Conservation (phyloP, 2,888 invertebrate species). For the Apocheima hispidaria region DNA sequence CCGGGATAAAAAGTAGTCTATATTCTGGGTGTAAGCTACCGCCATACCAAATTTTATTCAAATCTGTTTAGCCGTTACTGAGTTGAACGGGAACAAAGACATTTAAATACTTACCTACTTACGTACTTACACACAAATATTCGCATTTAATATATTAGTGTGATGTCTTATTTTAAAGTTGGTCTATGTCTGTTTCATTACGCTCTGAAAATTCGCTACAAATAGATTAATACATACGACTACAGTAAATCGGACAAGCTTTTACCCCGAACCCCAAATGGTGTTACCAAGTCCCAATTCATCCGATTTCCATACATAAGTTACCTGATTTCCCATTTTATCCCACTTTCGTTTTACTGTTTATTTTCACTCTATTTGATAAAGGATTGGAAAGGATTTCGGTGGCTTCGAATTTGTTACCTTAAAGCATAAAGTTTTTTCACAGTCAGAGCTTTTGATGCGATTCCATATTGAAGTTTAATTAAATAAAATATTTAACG, state of each 20-base stretch:
- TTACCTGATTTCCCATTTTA: constrained; percentile 34
- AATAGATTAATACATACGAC: background rate
- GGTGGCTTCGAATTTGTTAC: constrained; percentile 6
- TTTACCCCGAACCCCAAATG: constrained; percentile 8
- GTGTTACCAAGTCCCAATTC: constrained; percentile 14
- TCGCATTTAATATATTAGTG: no score
- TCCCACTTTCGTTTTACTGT: constrained; percentile 22
- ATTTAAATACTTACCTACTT: no score
- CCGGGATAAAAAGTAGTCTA: no score
- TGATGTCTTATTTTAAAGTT: no score
- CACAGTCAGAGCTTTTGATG: constrained; percentile 13
- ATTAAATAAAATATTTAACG: background rate
- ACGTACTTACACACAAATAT: no score
- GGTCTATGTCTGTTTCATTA: no score
- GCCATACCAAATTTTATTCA: no score
- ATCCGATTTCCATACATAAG: constrained; percentile 37
- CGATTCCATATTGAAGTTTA: background rate
- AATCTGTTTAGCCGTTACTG: no score
- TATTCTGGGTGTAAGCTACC: no score
- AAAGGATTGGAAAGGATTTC: constrained; percentile 22
- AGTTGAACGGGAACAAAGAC: no score
- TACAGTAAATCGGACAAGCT: constrained; percentile 11
- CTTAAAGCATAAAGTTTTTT: constrained; percentile 2
- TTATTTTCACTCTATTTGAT: constrained; percentile 23
- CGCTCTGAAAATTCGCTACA: background rate